phyloP scores from a whole-genome alignment of 2,797 vertebrate genomes.

The Knipowitschia caucasica region DNA sequence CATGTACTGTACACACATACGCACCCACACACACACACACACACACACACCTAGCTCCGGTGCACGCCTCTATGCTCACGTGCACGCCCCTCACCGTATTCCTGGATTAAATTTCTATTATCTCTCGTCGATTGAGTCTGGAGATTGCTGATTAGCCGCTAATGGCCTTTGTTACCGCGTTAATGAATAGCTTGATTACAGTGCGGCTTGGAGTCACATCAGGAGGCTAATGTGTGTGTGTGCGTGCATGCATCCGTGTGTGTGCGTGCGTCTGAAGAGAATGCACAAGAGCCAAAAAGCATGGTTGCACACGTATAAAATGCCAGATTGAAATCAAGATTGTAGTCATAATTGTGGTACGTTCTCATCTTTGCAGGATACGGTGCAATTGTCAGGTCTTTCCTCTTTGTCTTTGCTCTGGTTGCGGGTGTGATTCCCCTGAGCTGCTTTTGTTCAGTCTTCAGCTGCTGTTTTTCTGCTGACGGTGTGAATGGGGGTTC shows the following conservation, averaged over 20 bases:
- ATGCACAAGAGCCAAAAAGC: no score
- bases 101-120: constrained; percentile 76
- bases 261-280: constrained; percentile 6
- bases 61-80: constrained; percentile 6
- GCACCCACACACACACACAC: not conserved
- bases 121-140: constrained; percentile 79
- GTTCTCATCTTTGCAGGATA: no score
- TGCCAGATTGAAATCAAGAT: no score
- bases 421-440: constrained; percentile 2
- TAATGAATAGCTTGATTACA: constrained; percentile 86
- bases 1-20: not conserved
- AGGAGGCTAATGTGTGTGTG: constrained; percentile 35
- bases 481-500: constrained; percentile 22
- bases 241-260: constrained; percentile 2
- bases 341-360: no score
- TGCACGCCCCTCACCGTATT: constrained; percentile 37
- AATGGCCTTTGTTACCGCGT: constrained; percentile 80
- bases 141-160: constrained; percentile 82
- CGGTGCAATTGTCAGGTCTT: constrained; percentile 11
- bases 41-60: constrained; percentile 10
- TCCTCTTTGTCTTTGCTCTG: not conserved
- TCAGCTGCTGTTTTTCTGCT: constrained; percentile 32
- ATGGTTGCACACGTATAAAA: no score
- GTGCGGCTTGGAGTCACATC: constrained; percentile 68
- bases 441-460: constrained; percentile 4